These are phyloP conservation scores for Haemorhous mexicanus DNA, from an alignment of 2,113 vertebrate species.

Conservation along the genomic window DNA sequence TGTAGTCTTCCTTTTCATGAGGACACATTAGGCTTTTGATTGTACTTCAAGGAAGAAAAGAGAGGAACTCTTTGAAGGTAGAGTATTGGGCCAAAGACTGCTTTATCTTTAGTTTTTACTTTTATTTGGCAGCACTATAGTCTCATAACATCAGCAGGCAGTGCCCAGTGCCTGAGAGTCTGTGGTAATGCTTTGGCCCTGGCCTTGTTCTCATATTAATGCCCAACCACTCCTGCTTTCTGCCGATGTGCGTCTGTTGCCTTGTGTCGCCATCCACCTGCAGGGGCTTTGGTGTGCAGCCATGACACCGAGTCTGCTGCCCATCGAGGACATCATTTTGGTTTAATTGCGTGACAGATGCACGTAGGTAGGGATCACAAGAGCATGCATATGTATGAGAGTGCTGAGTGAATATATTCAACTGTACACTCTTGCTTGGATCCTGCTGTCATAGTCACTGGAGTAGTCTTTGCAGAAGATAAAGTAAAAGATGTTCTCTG, in stretches of 20 bases:
- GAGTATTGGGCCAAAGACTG: neutral
- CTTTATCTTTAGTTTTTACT: neutral
- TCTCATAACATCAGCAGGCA: neutral
- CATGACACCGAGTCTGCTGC: rapidly evolving
- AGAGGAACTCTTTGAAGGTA: neutral
- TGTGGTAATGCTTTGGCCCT: neutral
- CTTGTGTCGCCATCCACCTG: neutral
- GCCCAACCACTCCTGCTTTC: neutral
- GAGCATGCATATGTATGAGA: neutral
- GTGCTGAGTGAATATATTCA: neutral
- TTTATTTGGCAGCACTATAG: neutral
- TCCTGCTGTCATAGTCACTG: neutral
- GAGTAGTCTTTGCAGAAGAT: neutral
- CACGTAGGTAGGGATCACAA: neutral
- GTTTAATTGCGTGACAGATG: neutral
- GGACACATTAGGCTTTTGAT: neutral
- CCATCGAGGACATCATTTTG: neutral
- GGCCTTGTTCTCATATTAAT: neutral
- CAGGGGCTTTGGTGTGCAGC: neutral
- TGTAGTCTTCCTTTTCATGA: neutral
- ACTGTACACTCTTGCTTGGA: neutral
- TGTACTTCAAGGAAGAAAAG: neutral
- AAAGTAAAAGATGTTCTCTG: neutral
- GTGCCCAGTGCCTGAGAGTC: neutral
- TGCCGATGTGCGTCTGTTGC: neutral